Evolutionary conservation across 2,888 invertebrate genomes (phyloP).

Genomic region (Acleris sparsana): DNA sequence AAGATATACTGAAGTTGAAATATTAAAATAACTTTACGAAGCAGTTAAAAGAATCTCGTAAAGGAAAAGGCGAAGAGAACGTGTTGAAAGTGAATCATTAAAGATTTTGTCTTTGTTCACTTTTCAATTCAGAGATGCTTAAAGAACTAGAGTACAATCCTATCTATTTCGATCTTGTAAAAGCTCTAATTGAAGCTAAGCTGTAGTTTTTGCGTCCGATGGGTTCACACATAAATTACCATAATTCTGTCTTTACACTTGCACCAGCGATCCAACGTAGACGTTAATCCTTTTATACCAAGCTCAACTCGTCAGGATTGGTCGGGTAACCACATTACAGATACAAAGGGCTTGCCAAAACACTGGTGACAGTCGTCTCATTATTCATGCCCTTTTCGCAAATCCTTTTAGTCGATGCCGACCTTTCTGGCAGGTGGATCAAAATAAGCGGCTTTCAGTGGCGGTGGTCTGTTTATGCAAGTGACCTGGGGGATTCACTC

Average conservation of each 20-base stretch:
- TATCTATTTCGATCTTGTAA: too few species aligned
- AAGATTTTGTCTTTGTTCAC: too few species aligned
- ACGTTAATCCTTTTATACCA: slow-evolving; percentile 19
- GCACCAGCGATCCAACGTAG: slow-evolving; percentile 3
- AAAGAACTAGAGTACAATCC: too few species aligned
- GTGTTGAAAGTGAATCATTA: too few species aligned
- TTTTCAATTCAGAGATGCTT: too few species aligned
- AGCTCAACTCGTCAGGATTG: slow-evolving; percentile 22
- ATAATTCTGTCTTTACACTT: slow-evolving; percentile 9
- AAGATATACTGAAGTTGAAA: too few species aligned
- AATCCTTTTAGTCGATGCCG: slow-evolving; percentile 55
- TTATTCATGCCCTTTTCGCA: slow-evolving; percentile 58
- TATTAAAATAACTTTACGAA: too few species aligned
- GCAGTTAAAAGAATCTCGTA: too few species aligned
- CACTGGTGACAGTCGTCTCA: slow-evolving; percentile 47
- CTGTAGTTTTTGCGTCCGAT: background rate
- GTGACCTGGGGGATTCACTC: slow-evolving; percentile 21
- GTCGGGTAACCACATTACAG: slow-evolving; percentile 15
- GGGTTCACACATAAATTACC: slow-evolving; percentile 21
- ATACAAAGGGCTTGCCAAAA: slow-evolving; percentile 45
- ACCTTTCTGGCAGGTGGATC: slow-evolving; percentile 51
- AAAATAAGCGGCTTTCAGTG: slow-evolving; percentile 51
- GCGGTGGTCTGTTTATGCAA: slow-evolving; percentile 17
- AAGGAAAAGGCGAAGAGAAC: too few species aligned
- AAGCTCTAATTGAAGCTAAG: background rate